Conservation (phyloP, 2,113 vertebrate genomes). For the Proteles cristata region DNA sequence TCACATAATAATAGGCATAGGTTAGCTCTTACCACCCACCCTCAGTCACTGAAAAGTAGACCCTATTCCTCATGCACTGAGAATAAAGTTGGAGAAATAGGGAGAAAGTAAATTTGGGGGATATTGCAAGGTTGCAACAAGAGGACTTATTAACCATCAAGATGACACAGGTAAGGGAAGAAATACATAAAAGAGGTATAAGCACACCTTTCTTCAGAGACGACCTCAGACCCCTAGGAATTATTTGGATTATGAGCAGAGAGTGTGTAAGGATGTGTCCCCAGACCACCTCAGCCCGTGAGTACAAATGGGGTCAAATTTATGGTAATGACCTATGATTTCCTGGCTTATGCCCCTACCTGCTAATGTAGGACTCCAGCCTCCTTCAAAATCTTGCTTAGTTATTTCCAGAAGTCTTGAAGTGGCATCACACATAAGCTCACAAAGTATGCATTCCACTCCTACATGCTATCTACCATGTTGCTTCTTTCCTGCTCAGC, state of each 20-base stretch:
- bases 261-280: neutral
- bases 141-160: neutral
- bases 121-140: neutral
- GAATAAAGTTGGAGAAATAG: neutral
- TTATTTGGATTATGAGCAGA: neutral
- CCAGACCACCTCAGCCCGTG: neutral
- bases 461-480: neutral
- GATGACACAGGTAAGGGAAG: neutral
- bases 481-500: conserved; percentile 2
- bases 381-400: neutral
- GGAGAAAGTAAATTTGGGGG: neutral
- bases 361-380: neutral
- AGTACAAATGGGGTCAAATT: neutral
- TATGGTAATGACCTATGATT: neutral
- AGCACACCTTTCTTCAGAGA: neutral
- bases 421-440: neutral
- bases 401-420: conserved; percentile 32
- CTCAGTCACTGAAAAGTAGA: conserved; percentile 26
- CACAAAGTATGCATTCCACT: neutral
- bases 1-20: neutral
- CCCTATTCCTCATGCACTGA: neutral
- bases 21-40: neutral
- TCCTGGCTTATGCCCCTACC: neutral
- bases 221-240: neutral
- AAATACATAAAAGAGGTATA: neutral